phyloP scores from a whole-genome alignment of 2,797 vertebrate genomes.

The Caiman crocodilus region DNA sequence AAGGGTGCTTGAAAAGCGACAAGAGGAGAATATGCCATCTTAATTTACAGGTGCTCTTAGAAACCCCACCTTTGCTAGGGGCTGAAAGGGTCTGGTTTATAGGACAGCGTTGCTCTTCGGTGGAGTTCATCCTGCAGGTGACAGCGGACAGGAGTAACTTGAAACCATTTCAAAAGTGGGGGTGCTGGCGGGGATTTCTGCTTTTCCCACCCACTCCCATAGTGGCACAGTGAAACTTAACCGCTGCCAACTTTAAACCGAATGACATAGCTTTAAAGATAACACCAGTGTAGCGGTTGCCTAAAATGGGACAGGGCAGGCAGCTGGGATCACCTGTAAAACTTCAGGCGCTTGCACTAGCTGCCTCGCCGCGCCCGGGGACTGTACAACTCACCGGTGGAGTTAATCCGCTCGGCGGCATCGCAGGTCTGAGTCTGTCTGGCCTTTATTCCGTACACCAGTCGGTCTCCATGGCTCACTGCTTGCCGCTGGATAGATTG shows the following conservation, averaged over 20 bases:
- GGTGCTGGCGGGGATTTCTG: too few species aligned
- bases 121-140: accelerated
- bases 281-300: too few species aligned
- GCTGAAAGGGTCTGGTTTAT: accelerated
- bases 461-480: not conserved
- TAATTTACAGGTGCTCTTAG: not conserved
- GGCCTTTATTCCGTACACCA: not conserved
- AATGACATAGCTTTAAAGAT: too few species aligned
- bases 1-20: not conserved
- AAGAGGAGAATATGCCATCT: not conserved
- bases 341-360: too few species aligned
- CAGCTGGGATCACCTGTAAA: too few species aligned
- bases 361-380: not conserved
- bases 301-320: too few species aligned
- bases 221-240: too few species aligned
- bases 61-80: accelerated
- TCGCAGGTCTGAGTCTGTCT: not conserved
- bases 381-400: not conserved
- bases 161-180: not conserved
- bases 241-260: too few species aligned
- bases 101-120: accelerated
- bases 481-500: not conserved
- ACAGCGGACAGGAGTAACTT: not conserved
- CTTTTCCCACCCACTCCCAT: too few species aligned
- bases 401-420: not conserved